These are phyloP conservation scores for Dyspetes luteomarginatus DNA, from an alignment of 2,888 invertebrate species.

Conservation along the genomic window DNA sequence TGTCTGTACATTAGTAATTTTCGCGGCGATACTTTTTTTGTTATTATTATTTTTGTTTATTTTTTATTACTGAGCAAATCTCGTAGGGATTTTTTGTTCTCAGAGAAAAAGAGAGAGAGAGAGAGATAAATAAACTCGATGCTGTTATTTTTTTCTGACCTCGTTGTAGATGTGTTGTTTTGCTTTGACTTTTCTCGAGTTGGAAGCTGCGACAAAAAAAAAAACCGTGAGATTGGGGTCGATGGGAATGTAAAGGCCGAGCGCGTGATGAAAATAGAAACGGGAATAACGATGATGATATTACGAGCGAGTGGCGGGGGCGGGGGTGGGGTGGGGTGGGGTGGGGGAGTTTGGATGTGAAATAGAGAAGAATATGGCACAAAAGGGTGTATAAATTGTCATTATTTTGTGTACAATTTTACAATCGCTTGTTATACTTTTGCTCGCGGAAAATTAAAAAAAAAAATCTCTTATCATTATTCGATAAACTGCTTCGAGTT, in stretches of 20 bases:
- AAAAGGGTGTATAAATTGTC: too few relatives aligned
- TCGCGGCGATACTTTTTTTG: too few relatives aligned
- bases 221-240: conserved; percentile 55
- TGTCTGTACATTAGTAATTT: neutral
- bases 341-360: neutral
- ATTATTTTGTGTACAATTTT: too few relatives aligned
- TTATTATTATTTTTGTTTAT: neutral
- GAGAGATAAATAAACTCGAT: conserved; percentile 17
- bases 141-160: conserved; percentile 11
- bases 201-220: conserved; percentile 21
- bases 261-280: conserved; percentile 52
- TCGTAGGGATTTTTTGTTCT: neutral
- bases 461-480: too few relatives aligned
- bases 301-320: neutral
- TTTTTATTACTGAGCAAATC: neutral
- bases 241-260: conserved; percentile 52
- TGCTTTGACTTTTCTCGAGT: conserved; percentile 21
- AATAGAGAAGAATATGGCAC: neutral
- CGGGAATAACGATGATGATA: conserved; percentile 33
- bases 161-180: conserved; percentile 21
- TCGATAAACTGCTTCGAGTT: too few relatives aligned
- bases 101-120: neutral
- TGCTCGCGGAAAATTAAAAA: too few relatives aligned
- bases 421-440: too few relatives aligned
- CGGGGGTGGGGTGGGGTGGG: neutral